Evolutionary conservation across 2,113 vertebrate species (phyloP), one percentile per base, ranked within the genome.

Genomic region (Athene cunicularia): DNA sequence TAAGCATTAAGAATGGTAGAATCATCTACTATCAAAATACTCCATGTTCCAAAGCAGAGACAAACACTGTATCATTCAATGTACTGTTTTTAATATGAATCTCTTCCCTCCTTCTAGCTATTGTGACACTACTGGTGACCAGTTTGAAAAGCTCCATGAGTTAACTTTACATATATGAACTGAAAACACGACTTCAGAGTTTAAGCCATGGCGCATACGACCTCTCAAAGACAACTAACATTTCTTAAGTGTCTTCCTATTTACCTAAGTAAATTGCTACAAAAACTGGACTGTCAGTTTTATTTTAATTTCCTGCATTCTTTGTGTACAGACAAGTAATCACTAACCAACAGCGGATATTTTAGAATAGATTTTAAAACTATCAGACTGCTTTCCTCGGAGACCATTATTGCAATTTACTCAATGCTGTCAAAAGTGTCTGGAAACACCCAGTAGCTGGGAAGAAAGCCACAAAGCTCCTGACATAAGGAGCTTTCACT

Each of bases 381-480:
- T 20, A 84, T 68, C n/a, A 81, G 80, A 52, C n/a, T 63, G 50
- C 76, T 89, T 81, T 89, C 50, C 59, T 86, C 73, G 37, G 52
- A 89, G 68, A 43, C 76, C 37, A 71, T 87, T 71, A 94, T 12
- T 17, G 15, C 89, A 81, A 59, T 84, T 89, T 86, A 83, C 71
- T 60, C 88, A 62, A 45, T 45, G 66, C 62, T 86, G 86, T 80
- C 94, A 95, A 45, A 92, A 95, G 50, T 15, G 49, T 55, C 86
- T 92, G 67, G 22, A 93, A 92, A 80, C 0, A 4, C 50, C 84
- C 45, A 63, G 59, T n/a, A 84, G n/a, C 55, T 77, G 55, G 60
- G 52, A 86, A 82, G 68, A 91, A 88, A 96, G 50, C 27, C 72
- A 53, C 80, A 91, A 66, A 86, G 76, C 41, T 93, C 68, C 93